Evolutionary conservation across 2,888 invertebrate species (phyloP), one percentile per base, ranked within the genome.

Genomic region (Drosophila austrosaltans): DNA sequence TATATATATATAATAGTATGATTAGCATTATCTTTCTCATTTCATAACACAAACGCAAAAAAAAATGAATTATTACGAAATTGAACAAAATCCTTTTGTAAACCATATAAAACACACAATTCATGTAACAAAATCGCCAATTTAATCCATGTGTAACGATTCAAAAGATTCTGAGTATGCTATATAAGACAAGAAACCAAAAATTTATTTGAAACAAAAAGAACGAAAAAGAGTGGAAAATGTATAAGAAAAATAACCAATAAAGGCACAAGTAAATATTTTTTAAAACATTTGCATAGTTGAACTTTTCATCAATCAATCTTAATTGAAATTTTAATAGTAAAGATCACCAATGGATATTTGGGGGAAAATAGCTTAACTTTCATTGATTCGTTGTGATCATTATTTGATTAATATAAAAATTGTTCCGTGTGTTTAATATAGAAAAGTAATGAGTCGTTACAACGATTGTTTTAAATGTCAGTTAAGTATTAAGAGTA

Each of bases 21-120:
- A 57, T 62, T 67, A 69, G 67, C 67, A 20, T 57, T 32, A 69
- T 40, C 6, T 57, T 62, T 53, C 28, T 62, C 61, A 68, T 69
- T 69, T 67, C 63, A 36, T 58, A 53, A 42, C 8, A 39, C 25
- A 12, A 20, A 7, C 53, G 20, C 6, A 48, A 20, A 48, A 3
- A 44, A 16, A 20, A 48, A 48, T 10, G n/a, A 48, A 25, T 48
- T 22, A 48, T 48, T 8, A 22, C 3, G 10, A 48, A 25, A 48
- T 48, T 48, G 10, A 48, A 10, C 48, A 48, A 7, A 48, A 22
- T 16, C 25, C 48, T 48, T 48, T 48, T 48, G 48, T 48, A 48
- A 48, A 22, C 48, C 48, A 48, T 16, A 16, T 16, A 16, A 16
- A 16, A 48, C 7, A 12, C 22, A 48, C 25, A 48, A 48, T 48